Evolutionary conservation across 1,140 invertebrate species (phyloP).

Genomic region (Platyura marginata): DNA sequence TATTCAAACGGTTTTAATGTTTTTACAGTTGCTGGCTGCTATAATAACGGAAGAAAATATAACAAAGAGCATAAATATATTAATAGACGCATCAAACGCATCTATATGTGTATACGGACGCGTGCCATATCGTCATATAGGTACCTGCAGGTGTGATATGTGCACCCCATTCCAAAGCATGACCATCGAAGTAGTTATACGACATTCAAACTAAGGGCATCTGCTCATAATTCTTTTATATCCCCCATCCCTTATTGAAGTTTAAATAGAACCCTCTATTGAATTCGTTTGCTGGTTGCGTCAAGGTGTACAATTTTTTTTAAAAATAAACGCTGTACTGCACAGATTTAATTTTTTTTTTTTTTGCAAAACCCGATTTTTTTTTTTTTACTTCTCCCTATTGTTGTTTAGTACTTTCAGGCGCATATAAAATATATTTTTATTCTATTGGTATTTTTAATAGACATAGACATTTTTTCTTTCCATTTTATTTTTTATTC

Average conservation of each 20-base stretch:
- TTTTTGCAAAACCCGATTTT: not conserved
- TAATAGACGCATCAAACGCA: too few relatives aligned
- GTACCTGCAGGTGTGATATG: constrained; percentile 1
- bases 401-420: too few relatives aligned
- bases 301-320: not conserved
- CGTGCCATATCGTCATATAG: not conserved
- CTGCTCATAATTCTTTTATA: not conserved
- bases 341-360: not conserved
- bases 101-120: not conserved
- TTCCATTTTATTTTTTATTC: too few relatives aligned
- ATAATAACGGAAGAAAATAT: too few relatives aligned
- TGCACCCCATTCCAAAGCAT: constrained; percentile 2
- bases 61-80: too few relatives aligned
- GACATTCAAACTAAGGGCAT: not conserved
- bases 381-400: not conserved
- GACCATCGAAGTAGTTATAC: not conserved
- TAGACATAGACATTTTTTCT: too few relatives aligned
- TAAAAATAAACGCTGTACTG: not conserved
- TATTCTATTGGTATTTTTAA: too few relatives aligned
- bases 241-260: not conserved
- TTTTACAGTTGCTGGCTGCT: too few relatives aligned
- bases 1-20: too few relatives aligned
- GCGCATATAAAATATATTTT: too few relatives aligned
- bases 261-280: not conserved
- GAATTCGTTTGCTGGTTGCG: not conserved